Base-by-base conservation (phyloP, 2,113 vertebrate genomes). In the Circaetus gallicus region DNA sequence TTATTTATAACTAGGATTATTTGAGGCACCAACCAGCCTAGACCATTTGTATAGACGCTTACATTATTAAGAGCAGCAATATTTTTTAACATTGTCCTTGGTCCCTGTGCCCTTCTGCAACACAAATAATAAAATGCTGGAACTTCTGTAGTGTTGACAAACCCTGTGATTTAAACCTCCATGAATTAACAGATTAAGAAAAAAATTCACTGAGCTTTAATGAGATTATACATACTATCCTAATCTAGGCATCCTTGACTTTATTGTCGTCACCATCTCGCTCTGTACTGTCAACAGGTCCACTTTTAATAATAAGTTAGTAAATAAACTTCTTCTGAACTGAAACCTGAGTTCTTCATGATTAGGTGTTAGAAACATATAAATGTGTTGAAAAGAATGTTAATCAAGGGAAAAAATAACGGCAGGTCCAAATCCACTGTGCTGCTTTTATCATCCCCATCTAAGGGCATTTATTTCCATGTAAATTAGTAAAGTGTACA, bases 1-100 rank as follows among this genome's bases (percentile, higher is more conserved):
- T 90, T 95, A 96, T 96, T 93, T 95, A 95, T 93, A 95, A 81
- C 65, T 59, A 93, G 81, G 94, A 93, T 95, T 97, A 97, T 52
- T 7, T 53, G n/a, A 88, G 91, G 84, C 88, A 96, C 89, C 90
- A 92, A 84, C 50, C 70, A 93, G 56, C 82, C 92, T 25, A 77
- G 55, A 70, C 31, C 7, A 1, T 71, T 81, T 86, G 55, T 45
- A 86, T 4, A 86, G 76, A 74, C 17, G 20, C 50, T 38, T 31
- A 58, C 0, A 3, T 76, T 88, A 88, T 38, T 80, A 92, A 89
- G 42, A 89, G 24, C 10, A 82, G 47, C 10, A 71, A 6, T 83
- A 61, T 40, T 71, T 89, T 88, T 84, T 32, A 76, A 31, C 43
- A 32, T 20, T 96, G 61, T 47, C 40, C 72, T 91, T 65, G 42